phyloP scores from a whole-genome alignment of 2,797 vertebrate species.

The Rhynchotus rufescens region DNA sequence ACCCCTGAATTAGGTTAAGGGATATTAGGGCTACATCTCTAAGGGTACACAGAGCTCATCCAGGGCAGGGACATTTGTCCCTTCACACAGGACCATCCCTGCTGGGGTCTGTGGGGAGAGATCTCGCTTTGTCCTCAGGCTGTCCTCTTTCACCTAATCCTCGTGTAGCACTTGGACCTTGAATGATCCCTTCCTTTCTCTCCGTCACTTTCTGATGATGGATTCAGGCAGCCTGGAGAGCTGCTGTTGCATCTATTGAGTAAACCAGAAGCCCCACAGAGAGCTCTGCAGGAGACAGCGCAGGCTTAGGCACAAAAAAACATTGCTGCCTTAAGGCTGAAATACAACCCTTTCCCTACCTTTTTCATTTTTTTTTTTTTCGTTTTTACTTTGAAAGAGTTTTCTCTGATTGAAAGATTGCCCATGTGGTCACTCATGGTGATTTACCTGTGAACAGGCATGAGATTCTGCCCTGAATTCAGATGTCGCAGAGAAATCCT shows the following conservation, averaged over 20 bases:
- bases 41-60: accelerated
- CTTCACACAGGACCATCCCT: not conserved
- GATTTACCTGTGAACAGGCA: not conserved
- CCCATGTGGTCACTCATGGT: too few species aligned
- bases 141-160: not conserved
- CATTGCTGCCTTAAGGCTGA: not conserved
- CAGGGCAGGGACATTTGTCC: not conserved
- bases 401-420: not conserved
- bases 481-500: not conserved
- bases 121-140: not conserved
- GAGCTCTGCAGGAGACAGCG: not conserved
- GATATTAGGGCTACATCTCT: not conserved
- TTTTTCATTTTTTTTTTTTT: not conserved
- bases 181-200: not conserved
- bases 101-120: not conserved
- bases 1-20: not conserved
- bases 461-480: not conserved
- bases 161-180: accelerated
- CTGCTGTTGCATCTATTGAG: not conserved
- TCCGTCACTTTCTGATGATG: not conserved
- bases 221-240: not conserved
- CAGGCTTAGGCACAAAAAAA: not conserved
- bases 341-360: not conserved
- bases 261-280: not conserved
- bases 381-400: not conserved